phyloP scores from a whole-genome alignment of 2,797 vertebrate species.

The Sebastes taczanowskii region DNA sequence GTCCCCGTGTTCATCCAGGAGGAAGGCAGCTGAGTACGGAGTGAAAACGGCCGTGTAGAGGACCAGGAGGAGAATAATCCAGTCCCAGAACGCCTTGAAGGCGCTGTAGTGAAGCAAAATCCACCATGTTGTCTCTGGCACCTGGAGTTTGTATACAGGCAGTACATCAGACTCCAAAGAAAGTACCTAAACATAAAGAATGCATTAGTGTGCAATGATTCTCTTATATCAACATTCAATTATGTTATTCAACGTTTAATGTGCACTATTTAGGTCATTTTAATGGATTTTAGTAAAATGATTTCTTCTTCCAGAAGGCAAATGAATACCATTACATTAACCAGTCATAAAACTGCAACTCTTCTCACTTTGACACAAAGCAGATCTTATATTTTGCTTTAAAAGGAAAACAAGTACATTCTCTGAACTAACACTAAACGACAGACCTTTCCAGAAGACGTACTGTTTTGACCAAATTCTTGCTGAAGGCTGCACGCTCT shows the following conservation, averaged over 20 bases:
- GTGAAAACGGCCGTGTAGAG: constrained; percentile 97
- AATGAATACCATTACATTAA: background rate
- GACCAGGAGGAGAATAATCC: constrained; percentile 96
- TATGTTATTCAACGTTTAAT: background rate
- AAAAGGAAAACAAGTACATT: background rate
- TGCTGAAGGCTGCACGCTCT: constrained; percentile 17
- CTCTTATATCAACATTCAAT: background rate
- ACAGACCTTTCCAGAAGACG: constrained; percentile 59
- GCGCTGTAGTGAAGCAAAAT: constrained; percentile 97
- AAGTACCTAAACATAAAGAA: constrained; percentile 85
- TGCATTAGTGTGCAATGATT: background rate
- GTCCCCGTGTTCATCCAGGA: constrained; percentile 90
- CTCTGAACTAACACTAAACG: constrained; percentile 1
- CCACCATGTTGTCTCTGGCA: constrained; percentile 89
- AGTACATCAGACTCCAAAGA: constrained; percentile 93
- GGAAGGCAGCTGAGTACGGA: constrained; percentile 93
- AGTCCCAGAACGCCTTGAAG: constrained; percentile 98
- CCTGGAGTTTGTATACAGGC: constrained; percentile 93
- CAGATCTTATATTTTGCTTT: background rate
- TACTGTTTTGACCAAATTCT: constrained; percentile 31
- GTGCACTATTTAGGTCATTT: background rate
- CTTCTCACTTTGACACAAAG: background rate
- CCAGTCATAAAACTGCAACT: background rate
- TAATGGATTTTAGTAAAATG: background rate
- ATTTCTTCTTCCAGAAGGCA: background rate